Evolutionary conservation across 2,888 invertebrate genomes (phyloP).

Genomic region (Tethea ocularis): DNA sequence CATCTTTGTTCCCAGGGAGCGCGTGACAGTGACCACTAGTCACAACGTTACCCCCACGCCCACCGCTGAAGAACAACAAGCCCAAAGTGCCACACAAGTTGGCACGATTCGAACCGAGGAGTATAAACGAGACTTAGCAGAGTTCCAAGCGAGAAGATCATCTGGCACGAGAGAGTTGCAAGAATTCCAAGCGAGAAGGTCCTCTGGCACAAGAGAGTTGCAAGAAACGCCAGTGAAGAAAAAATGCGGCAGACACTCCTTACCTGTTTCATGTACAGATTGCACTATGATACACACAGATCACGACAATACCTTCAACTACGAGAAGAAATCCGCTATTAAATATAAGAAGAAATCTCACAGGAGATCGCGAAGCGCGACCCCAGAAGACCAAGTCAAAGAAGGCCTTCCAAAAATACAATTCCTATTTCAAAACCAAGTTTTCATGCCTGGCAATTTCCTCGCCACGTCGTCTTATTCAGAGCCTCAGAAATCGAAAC

Average conservation of each 20-base stretch:
- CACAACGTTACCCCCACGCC: constrained; percentile 51
- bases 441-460: constrained; percentile 75
- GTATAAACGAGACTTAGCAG: constrained; percentile 76
- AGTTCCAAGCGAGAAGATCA: constrained; percentile 76
- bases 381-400: constrained; percentile 53
- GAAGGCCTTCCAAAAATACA: constrained; percentile 72
- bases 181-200: constrained; percentile 77
- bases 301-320: constrained; percentile 70
- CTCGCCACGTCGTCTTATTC: constrained; percentile 54
- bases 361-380: constrained; percentile 56
- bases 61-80: constrained; percentile 32
- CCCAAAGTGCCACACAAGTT: constrained; percentile 44
- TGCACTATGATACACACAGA: constrained; percentile 53
- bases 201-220: constrained; percentile 53
- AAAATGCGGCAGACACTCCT: constrained; percentile 71
- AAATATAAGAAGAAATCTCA: constrained; percentile 69
- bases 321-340: constrained; percentile 71
- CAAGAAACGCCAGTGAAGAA: constrained; percentile 63
- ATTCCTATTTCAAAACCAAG: constrained; percentile 79
- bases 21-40: constrained; percentile 70
- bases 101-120: constrained; percentile 77
- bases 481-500: constrained; percentile 55
- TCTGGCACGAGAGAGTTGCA: constrained; percentile 70
- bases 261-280: constrained; percentile 72
- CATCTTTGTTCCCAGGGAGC: constrained; percentile 62